A percentile compares a stretch with the other conserved stretches of the same genome.
phyloP scores from a whole-genome alignment of 2,888 invertebrate species.

The Lucinisca nassula region DNA sequence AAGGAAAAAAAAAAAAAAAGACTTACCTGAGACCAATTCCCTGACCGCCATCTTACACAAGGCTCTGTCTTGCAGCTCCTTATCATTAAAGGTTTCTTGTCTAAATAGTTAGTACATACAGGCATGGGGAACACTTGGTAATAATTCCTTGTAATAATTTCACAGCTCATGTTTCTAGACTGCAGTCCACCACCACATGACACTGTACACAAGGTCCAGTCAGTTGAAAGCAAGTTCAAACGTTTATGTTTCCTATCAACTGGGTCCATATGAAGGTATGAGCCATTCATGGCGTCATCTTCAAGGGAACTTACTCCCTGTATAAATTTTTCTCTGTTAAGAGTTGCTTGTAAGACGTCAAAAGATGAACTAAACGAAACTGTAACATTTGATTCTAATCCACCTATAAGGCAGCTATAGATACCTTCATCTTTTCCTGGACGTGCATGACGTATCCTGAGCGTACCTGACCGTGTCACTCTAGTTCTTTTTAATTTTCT shows the following conservation, averaged over 20 bases:
- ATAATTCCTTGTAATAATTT: constrained; percentile 81
- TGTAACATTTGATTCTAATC: constrained; percentile 76
- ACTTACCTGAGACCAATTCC: constrained; percentile 97
- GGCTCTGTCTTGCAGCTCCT: constrained; percentile 94
- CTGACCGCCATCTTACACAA: constrained; percentile 97
- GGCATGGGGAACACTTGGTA: constrained; percentile 78
- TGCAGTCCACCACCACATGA: constrained; percentile 82
- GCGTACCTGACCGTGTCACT: constrained; percentile 73
- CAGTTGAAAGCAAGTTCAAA: constrained; percentile 75
- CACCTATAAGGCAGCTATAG: constrained; percentile 83
- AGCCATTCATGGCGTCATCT: constrained; percentile 58
- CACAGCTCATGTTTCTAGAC: constrained; percentile 81
- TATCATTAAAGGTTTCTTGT: constrained; percentile 91
- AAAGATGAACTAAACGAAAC: constrained; percentile 78
- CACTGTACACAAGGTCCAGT: constrained; percentile 80
- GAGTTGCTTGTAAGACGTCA: constrained; percentile 77
- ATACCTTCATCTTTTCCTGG: constrained; percentile 79
- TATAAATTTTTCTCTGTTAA: constrained; percentile 71
- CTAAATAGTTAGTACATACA: constrained; percentile 74
- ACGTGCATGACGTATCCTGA: constrained; percentile 76
- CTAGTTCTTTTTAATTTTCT: constrained; percentile 71
- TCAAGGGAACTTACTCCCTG: constrained; percentile 25
- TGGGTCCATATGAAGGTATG: constrained; percentile 76
- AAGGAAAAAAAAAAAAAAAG: too few relatives aligned
- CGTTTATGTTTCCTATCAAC: constrained; percentile 75